Conservation (phyloP, 2,797 vertebrate species). For the Sebastes iracundus region DNA sequence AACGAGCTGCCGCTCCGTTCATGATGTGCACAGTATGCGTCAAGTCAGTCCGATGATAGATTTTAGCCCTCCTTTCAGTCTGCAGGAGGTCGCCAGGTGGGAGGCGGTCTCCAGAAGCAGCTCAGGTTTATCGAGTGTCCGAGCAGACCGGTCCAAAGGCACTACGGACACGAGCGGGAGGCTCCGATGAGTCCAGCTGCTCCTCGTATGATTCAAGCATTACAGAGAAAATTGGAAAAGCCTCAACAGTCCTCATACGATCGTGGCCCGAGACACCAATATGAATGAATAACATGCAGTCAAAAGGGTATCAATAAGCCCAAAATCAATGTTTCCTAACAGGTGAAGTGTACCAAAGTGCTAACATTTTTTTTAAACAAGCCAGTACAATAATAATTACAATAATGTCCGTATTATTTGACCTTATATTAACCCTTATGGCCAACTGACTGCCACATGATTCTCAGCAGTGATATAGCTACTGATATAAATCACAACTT, state of each 20-base stretch:
- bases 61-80: conserved; percentile 44
- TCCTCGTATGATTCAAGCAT: conserved; percentile 66
- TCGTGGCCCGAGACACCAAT: background rate
- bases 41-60: conserved; percentile 49
- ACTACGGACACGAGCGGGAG: conserved; percentile 66
- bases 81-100: background rate
- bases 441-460: background rate
- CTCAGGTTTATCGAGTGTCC: conserved; percentile 42
- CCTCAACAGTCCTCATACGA: conserved; percentile 13
- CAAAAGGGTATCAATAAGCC: background rate
- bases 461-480: conserved; percentile 1
- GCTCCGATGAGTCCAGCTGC: conserved; percentile 37
- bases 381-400: background rate
- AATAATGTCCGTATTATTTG: conserved; percentile 1
- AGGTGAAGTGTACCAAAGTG: background rate
- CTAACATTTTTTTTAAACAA: background rate
- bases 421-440: background rate
- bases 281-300: background rate
- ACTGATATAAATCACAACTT: background rate
- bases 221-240: conserved; percentile 22
- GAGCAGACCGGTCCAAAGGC: conserved; percentile 65
- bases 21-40: conserved; percentile 24
- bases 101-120: conserved; percentile 12
- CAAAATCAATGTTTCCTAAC: background rate
- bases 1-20: conserved; percentile 16